Conservation (phyloP, 1,140 invertebrate species). For the Forficula auricularia region DNA sequence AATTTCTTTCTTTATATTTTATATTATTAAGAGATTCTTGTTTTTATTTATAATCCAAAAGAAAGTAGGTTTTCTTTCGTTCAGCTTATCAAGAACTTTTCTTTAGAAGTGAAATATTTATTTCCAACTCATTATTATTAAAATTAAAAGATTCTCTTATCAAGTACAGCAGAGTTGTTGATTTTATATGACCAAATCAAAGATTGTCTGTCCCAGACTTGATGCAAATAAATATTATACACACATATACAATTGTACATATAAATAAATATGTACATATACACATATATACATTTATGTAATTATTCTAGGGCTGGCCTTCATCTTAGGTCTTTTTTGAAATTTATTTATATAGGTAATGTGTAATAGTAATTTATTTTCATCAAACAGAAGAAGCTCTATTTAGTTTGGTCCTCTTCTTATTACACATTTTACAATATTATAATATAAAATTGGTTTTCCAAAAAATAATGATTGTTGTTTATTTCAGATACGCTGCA, state of each 20-base stretch:
- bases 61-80: too few species aligned
- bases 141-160: background rate
- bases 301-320: background rate
- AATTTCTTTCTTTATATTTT: slow-evolving; percentile 4
- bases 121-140: background rate
- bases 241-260: too few species aligned
- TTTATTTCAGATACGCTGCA: slow-evolving; percentile 18
- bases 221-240: too few species aligned
- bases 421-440: background rate
- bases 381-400: background rate
- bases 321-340: background rate
- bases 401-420: background rate
- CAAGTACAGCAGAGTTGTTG: background rate
- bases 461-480: background rate
- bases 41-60: slow-evolving; percentile 7
- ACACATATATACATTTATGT: too few species aligned
- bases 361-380: background rate
- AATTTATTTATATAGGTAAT: slow-evolving; percentile 4
- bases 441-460: background rate
- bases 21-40: background rate
- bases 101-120: slow-evolving; percentile 4
- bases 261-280: too few species aligned
- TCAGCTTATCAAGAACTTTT: too few species aligned
- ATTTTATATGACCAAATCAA: background rate
- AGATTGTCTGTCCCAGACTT: too few species aligned